Conservation (phyloP, 2,113 vertebrate genomes). For the Eretmochelys imbricata region DNA sequence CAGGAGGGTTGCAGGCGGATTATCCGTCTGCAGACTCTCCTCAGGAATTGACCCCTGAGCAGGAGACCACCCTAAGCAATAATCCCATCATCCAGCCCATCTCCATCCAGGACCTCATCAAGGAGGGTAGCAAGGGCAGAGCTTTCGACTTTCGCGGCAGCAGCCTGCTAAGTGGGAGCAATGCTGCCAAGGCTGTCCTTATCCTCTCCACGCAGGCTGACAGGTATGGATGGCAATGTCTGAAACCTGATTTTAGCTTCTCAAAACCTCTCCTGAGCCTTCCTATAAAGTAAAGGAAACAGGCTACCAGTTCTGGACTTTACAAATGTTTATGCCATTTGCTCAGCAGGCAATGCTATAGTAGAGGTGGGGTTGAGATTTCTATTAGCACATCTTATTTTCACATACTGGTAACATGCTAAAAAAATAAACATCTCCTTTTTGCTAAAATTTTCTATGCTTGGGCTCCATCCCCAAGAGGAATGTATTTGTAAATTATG, state of each 20-base stretch:
- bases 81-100: conserved; percentile 88
- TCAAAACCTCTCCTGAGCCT: not conserved
- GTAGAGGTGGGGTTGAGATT: not conserved
- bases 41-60: conserved; percentile 74
- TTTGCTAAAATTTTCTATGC: not conserved
- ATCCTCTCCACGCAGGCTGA: conserved; percentile 92
- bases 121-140: conserved; percentile 83
- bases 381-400: not conserved
- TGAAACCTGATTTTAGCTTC: not conserved
- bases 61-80: conserved; percentile 80
- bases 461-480: not conserved
- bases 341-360: not conserved
- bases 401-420: not conserved
- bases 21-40: conserved; percentile 73
- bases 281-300: not conserved
- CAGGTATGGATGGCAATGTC: conserved; percentile 76
- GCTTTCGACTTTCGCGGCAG: conserved; percentile 87
- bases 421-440: not conserved
- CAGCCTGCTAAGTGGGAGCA: conserved; percentile 87
- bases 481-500: not conserved
- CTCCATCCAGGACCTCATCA: conserved; percentile 94
- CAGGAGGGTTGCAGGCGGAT: conserved; percentile 63
- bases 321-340: fast-evolving
- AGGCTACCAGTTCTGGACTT: not conserved
- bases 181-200: conserved; percentile 90